Percentiles rank a stretch among this genome's conserved stretches.
These are phyloP conservation scores for Ficedula albicollis DNA, from an alignment of 2,797 vertebrate genomes.

Conservation along the genomic window DNA sequence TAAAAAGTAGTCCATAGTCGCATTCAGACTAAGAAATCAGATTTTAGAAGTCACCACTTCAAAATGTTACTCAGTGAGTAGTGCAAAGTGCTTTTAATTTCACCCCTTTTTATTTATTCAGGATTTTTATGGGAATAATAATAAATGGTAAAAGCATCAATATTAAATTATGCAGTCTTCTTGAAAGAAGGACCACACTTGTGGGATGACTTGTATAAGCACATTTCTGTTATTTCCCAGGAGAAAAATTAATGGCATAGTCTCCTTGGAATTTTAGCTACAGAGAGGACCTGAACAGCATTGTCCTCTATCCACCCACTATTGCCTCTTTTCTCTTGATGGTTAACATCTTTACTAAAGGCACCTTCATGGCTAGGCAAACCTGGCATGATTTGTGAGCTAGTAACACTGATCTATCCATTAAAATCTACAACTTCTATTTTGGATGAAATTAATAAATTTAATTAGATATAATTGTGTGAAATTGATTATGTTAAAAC, in stretches of 20 bases:
- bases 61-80: not conserved
- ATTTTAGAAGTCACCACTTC: not conserved
- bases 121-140: not conserved
- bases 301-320: not conserved
- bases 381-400: not conserved
- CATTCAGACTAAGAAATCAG: not conserved
- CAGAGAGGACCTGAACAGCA: not conserved
- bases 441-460: not conserved
- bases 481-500: not conserved
- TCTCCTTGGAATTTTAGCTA: not conserved
- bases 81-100: not conserved
- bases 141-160: not conserved
- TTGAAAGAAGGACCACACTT: not conserved
- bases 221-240: not conserved
- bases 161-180: not conserved
- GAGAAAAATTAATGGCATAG: not conserved
- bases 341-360: not conserved
- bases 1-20: not conserved
- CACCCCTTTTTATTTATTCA: not conserved
- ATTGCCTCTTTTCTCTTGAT: not conserved
- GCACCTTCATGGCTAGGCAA: not conserved
- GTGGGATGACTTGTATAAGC: not conserved
- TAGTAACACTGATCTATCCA: not conserved
- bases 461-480: not conserved
- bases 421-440: not conserved